Percentiles rank a stretch among this genome's conserved stretches.
phyloP scores from a whole-genome alignment of 2,888 invertebrate genomes.

The Crocallis elinguaria region DNA sequence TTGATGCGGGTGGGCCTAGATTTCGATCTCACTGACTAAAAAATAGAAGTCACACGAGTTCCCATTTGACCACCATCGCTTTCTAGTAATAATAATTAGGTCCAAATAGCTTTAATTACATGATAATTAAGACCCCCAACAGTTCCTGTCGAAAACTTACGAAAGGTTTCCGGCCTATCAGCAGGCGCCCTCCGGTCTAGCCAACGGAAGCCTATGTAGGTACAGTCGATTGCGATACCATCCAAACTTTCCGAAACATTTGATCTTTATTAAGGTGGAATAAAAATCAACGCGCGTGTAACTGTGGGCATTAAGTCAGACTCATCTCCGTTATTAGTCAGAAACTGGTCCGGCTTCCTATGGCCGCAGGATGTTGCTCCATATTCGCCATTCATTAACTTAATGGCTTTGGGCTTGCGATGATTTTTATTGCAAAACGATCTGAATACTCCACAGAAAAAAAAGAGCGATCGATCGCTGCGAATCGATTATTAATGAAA shows the following conservation, averaged over 20 bases:
- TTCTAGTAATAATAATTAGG: slow-evolving; percentile 2
- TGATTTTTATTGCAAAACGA: slow-evolving; percentile 68
- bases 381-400: slow-evolving; percentile 76
- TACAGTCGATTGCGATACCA: slow-evolving; percentile 1
- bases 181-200: slow-evolving; percentile 14
- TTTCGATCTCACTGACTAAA: too few relatives aligned
- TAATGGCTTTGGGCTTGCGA: slow-evolving; percentile 64
- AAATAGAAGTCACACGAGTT: not conserved
- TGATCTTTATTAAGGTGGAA: slow-evolving; percentile 6
- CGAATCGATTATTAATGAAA: slow-evolving; percentile 43
- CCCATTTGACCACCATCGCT: not conserved
- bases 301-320: slow-evolving; percentile 40
- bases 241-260: slow-evolving; percentile 2
- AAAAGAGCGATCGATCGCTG: slow-evolving; percentile 21
- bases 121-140: slow-evolving; percentile 18
- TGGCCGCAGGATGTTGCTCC: slow-evolving; percentile 78
- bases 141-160: slow-evolving; percentile 17
- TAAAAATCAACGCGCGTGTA: slow-evolving; percentile 37
- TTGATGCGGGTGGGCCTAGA: too few relatives aligned
- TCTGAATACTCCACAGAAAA: slow-evolving; percentile 25
- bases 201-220: slow-evolving; percentile 9
- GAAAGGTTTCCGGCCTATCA: slow-evolving; percentile 1
- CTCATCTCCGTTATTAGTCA: slow-evolving; percentile 76
- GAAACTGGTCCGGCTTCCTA: slow-evolving; percentile 77
- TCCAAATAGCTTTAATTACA: slow-evolving; percentile 16